Percentiles rank a stretch among this genome's conserved stretches.
Conservation (phyloP, 1,140 invertebrate species). For the Drosophila paulistorum region DNA sequence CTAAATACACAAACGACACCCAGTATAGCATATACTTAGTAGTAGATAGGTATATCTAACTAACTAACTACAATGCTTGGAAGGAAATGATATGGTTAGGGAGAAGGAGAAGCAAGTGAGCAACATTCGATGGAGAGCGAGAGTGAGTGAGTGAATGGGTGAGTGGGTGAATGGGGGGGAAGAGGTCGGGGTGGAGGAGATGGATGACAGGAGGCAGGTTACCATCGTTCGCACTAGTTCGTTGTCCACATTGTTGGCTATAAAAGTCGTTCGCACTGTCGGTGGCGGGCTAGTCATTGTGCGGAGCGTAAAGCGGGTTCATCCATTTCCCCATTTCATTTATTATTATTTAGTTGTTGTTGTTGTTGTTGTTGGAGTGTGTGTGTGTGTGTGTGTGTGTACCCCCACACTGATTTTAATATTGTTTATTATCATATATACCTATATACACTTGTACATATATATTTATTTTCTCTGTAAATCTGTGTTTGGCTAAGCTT, state of each 20-base stretch:
- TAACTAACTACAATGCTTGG: no score
- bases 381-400: slow-evolving; percentile 12
- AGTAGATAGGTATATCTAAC: no score
- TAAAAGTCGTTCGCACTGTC: slow-evolving; percentile 70
- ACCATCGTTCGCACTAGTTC: slow-evolving; percentile 10
- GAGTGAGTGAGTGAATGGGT: no score
- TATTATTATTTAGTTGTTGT: slow-evolving; percentile 40
- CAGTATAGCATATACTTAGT: no score
- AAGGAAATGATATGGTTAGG: no score
- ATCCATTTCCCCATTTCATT: slow-evolving; percentile 54
- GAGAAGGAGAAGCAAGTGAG: no score
- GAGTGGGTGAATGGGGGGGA: not conserved
- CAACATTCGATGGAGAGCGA: no score
- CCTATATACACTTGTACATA: not conserved
- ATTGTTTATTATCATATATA: slow-evolving; percentile 16
- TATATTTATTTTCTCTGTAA: slow-evolving; percentile 30
- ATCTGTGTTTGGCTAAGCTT: slow-evolving; percentile 29
- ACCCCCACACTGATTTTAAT: slow-evolving; percentile 17
- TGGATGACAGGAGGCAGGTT: not conserved
- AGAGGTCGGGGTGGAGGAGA: not conserved
- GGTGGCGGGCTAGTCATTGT: slow-evolving; percentile 38
- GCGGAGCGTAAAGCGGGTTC: slow-evolving; percentile 57
- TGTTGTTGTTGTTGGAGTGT: slow-evolving; percentile 15
- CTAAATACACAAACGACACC: no score
- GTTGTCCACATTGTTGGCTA: slow-evolving; percentile 65